A percentile compares a stretch with the other conserved stretches of the same genome.
Evolutionary conservation across 2,888 invertebrate genomes (phyloP).

Genomic region (Nemotelus nigrinus): DNA sequence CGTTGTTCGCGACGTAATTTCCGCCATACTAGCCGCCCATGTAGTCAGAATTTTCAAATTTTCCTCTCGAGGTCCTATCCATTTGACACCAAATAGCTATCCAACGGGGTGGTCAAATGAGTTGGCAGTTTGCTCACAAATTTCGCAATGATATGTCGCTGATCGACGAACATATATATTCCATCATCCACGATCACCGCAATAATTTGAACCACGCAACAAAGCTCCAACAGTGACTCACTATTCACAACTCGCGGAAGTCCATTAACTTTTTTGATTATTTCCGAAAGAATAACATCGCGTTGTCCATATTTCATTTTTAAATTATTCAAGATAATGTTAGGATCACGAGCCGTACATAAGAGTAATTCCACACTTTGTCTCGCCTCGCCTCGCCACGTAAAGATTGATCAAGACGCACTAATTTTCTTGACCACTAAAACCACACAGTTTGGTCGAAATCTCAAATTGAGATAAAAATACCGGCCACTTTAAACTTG

Average conservation of each 20-base stretch:
- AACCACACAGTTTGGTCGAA: too few relatives aligned
- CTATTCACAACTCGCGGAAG: too few relatives aligned
- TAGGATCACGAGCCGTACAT: too few relatives aligned
- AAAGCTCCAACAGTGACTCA: neutral
- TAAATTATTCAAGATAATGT: neutral
- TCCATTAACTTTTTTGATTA: too few relatives aligned
- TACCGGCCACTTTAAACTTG: too few relatives aligned
- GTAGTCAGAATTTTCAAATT: neutral
- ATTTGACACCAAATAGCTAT: neutral
- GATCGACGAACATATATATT: neutral
- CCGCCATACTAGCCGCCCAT: neutral
- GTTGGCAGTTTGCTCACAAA: neutral
- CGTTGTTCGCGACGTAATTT: too few relatives aligned
- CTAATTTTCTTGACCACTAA: too few relatives aligned
- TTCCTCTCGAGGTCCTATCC: neutral
- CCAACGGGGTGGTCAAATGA: neutral
- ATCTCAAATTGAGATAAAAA: too few relatives aligned
- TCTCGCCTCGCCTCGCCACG: too few relatives aligned
- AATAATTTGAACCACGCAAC: neutral
- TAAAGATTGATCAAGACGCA: too few relatives aligned
- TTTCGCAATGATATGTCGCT: neutral
- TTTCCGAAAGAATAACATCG: neutral
- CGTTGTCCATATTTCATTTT: constrained; percentile 6
- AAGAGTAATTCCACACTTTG: too few relatives aligned
- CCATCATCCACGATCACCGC: neutral